Conservation (phyloP, 2,888 invertebrate genomes). For the Venustoraphidia nigricollis region DNA sequence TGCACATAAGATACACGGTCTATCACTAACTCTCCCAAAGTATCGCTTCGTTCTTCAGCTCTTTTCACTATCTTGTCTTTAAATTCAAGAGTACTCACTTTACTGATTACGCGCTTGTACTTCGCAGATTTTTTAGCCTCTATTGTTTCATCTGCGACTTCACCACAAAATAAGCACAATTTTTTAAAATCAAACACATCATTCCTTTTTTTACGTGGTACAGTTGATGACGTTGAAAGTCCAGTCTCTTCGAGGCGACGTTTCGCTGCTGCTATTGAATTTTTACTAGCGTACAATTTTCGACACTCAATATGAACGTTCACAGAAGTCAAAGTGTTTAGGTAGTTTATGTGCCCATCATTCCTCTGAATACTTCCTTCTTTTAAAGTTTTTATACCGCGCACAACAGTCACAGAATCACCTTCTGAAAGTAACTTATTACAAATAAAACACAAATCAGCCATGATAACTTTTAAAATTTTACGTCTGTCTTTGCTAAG, state of each 20-base stretch:
- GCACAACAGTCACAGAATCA: too few species aligned
- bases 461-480: too few species aligned
- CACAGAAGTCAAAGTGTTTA: too few species aligned
- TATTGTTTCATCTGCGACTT: slow-evolving; percentile 13
- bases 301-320: too few species aligned
- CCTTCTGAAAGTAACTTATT: too few species aligned
- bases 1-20: slow-evolving; percentile 16
- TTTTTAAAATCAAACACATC: slow-evolving; percentile 17
- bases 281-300: too few species aligned
- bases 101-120: slow-evolving; percentile 17
- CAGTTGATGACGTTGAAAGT: slow-evolving; percentile 4
- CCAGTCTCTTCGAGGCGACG: slow-evolving; percentile 8
- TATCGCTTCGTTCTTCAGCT: slow-evolving; percentile 19
- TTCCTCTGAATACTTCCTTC: too few species aligned
- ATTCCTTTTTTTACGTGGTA: slow-evolving; percentile 7
- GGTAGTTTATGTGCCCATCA: too few species aligned
- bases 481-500: too few species aligned
- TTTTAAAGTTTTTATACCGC: too few species aligned
- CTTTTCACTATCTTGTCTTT: slow-evolving; percentile 18
- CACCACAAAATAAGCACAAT: slow-evolving; percentile 21
- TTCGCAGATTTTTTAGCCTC: slow-evolving; percentile 19
- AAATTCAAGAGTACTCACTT: slow-evolving; percentile 19
- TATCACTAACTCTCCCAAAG: slow-evolving; percentile 18
- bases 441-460: too few species aligned
- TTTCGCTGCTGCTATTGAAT: slow-evolving; percentile 10